phyloP scores from a whole-genome alignment of 2,797 vertebrate species.

The Gymnothorax reevesii region DNA sequence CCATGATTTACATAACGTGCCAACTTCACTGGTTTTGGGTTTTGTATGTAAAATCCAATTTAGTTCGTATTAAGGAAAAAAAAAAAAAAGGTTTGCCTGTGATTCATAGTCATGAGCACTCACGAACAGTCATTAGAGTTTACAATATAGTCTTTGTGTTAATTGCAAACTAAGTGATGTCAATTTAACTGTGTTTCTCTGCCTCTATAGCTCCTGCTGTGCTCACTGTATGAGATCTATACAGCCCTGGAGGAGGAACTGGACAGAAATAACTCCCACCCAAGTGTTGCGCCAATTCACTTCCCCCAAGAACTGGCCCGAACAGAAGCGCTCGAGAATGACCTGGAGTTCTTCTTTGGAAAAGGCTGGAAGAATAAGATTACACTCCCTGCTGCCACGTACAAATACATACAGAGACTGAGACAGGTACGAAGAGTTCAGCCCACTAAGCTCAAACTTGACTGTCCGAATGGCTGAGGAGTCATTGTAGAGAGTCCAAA shows the following conservation, averaged over 20 bases:
- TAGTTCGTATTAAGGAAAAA: background rate
- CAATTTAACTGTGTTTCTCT: background rate
- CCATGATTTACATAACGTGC: too few species aligned
- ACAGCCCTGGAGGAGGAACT: constrained; percentile 84
- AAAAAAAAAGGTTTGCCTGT: background rate
- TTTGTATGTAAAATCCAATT: background rate
- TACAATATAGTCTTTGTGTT: background rate
- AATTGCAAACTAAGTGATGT: background rate
- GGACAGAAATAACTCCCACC: constrained; percentile 79
- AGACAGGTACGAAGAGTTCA: constrained; percentile 60
- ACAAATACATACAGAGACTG: constrained; percentile 75
- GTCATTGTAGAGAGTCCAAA: too few species aligned
- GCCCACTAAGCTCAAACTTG: too few species aligned
- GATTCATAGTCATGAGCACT: background rate
- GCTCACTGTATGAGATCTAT: constrained; percentile 86
- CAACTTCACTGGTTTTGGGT: too few species aligned
- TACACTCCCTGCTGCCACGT: constrained; percentile 75
- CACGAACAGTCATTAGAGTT: background rate
- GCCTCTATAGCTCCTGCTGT: constrained; percentile 80
- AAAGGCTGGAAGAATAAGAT: constrained; percentile 77
- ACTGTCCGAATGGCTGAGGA: too few species aligned
- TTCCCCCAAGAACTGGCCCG: constrained; percentile 88
- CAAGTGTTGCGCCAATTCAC: constrained; percentile 79
- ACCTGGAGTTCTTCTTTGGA: constrained; percentile 85
- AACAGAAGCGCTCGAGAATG: constrained; percentile 74